Conservation (phyloP, 2,113 vertebrate genomes). For the Indicator maculatus region DNA sequence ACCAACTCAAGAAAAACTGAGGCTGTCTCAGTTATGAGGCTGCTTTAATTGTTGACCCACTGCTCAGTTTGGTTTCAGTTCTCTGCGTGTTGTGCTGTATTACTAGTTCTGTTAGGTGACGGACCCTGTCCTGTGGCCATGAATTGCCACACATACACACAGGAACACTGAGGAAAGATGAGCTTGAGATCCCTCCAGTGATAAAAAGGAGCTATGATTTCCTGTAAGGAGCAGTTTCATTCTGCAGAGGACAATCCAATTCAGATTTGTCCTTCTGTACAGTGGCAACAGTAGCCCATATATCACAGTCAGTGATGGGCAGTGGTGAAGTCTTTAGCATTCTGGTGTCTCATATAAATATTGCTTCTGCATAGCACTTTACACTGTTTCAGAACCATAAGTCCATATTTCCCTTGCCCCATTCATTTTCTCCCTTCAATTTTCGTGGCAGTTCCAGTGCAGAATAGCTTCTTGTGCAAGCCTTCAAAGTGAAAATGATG, state of each 20-base stretch:
- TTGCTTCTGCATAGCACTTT: slow-evolving; percentile 34
- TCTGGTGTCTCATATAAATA: slow-evolving; percentile 12
- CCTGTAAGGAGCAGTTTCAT: neutral
- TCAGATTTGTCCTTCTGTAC: neutral
- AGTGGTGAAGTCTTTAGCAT: neutral
- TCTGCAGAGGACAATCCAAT: slow-evolving; percentile 15
- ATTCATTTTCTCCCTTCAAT: slow-evolving; percentile 47
- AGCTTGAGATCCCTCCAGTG: neutral
- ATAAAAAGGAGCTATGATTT: neutral
- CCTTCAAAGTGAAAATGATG: slow-evolving; percentile 58
- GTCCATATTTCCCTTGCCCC: slow-evolving; percentile 27
- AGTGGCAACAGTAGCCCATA: neutral
- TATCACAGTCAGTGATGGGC: neutral
- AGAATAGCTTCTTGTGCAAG: slow-evolving; percentile 44
- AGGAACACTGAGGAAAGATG: neutral
- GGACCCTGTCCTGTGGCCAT: neutral
- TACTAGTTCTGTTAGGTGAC: neutral
- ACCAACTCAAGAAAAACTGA: neutral
- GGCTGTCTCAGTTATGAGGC: neutral
- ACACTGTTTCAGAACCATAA: neutral
- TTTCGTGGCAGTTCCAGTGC: slow-evolving; percentile 39
- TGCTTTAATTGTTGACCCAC: neutral
- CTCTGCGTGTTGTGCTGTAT: neutral
- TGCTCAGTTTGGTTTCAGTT: neutral
- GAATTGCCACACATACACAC: neutral